A percentile compares a stretch with the other conserved stretches of the same genome.
Conservation (phyloP, 1,140 invertebrate genomes). For the Danaus melanippus region DNA sequence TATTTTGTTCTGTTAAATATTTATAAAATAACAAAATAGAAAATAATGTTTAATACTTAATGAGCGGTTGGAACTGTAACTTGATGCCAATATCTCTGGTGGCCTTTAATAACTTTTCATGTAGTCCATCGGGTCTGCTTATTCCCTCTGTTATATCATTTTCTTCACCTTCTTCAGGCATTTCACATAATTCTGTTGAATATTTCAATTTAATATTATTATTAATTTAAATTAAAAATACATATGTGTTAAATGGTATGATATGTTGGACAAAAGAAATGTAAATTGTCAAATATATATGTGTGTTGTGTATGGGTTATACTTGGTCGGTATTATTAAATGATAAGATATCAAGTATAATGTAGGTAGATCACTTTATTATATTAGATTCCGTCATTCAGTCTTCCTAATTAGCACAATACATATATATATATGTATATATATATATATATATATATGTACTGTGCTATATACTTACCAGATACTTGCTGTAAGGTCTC, state of each 20-base stretch:
- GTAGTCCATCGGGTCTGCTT: slow-evolving; percentile 68
- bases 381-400: too few species aligned
- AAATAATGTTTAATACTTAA: slow-evolving; percentile 53
- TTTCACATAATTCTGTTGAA: slow-evolving; percentile 77
- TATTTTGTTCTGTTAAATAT: too few species aligned
- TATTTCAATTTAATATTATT: slow-evolving; percentile 3
- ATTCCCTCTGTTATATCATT: slow-evolving; percentile 63
- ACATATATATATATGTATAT: too few species aligned
- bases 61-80: slow-evolving; percentile 69
- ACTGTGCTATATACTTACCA: slow-evolving; percentile 35
- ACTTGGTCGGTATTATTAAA: too few species aligned
- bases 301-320: too few species aligned
- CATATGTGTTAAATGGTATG: too few species aligned
- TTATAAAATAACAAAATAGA: too few species aligned
- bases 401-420: too few species aligned
- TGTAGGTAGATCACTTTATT: too few species aligned
- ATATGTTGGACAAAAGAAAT: too few species aligned
- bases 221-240: background rate
- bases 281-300: too few species aligned
- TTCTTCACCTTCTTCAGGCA: slow-evolving; percentile 79
- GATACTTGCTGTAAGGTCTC: slow-evolving; percentile 86
- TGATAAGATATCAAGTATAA: too few species aligned
- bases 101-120: slow-evolving; percentile 70
- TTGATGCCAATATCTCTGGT: slow-evolving; percentile 76
- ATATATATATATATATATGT: background rate